Percentiles rank a stretch among this genome's conserved stretches.
Evolutionary conservation across 2,113 vertebrate genomes (phyloP).

Genomic region (Rhynchopsitta pachyrhyncha): DNA sequence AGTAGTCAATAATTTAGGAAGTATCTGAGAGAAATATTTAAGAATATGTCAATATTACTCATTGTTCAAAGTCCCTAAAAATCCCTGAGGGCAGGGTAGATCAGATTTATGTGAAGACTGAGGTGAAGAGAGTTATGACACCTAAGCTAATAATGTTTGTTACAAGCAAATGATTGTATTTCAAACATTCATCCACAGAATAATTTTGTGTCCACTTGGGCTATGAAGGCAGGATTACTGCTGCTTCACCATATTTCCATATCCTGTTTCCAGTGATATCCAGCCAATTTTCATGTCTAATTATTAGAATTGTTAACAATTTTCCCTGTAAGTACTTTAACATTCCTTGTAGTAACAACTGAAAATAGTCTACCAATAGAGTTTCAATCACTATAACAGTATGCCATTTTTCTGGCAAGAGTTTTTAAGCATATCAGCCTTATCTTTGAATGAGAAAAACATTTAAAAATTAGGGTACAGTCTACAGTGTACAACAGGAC

Average conservation of each 20-base stretch:
- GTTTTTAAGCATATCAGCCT: not conserved
- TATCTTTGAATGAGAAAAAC: not conserved
- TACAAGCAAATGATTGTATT: not conserved
- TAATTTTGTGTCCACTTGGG: not conserved
- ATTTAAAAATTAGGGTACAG: not conserved
- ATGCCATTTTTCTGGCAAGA: not conserved
- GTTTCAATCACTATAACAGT: not conserved
- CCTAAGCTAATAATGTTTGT: not conserved
- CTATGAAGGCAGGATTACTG: not conserved
- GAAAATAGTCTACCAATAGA: not conserved
- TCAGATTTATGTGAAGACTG: not conserved
- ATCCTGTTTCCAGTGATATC: not conserved
- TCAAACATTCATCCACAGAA: not conserved
- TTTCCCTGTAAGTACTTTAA: not conserved
- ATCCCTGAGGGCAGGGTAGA: not conserved
- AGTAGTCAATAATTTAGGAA: conserved; percentile 4
- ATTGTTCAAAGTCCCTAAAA: not conserved
- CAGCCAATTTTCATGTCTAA: not conserved
- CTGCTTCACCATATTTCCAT: not conserved
- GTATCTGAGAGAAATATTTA: not conserved
- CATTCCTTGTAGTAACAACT: not conserved
- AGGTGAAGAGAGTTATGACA: not conserved
- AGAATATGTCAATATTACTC: not conserved
- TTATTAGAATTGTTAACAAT: not conserved
- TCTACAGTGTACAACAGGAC: not conserved